phyloP scores from a whole-genome alignment of 2,888 invertebrate species.

The Ornithoptera alexandrae region DNA sequence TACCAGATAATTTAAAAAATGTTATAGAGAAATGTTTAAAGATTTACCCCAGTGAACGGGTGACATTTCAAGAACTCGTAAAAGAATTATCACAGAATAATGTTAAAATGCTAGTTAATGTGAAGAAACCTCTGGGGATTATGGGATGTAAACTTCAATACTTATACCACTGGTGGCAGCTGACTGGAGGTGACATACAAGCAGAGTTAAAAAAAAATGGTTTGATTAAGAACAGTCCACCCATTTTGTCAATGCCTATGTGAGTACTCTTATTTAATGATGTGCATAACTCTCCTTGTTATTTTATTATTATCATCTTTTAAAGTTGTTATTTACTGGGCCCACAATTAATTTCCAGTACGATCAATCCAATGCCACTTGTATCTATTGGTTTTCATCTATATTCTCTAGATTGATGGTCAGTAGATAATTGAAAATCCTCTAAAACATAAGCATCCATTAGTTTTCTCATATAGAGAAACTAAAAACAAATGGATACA shows the following conservation, averaged over 20 bases:
- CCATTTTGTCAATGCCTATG: slow-evolving; percentile 89
- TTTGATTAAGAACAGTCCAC: slow-evolving; percentile 91
- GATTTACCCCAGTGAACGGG: slow-evolving; percentile 80
- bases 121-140: slow-evolving; percentile 66
- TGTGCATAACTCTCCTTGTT: not conserved
- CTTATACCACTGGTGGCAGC: slow-evolving; percentile 96
- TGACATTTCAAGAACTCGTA: slow-evolving; percentile 81
- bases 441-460: no score
- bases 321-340: no score
- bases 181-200: slow-evolving; percentile 97
- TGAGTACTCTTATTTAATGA: slow-evolving; percentile 52
- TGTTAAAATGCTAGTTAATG: slow-evolving; percentile 66
- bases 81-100: slow-evolving; percentile 56
- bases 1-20: slow-evolving; percentile 80
- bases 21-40: slow-evolving; percentile 86
- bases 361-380: no score
- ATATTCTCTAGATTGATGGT: not conserved
- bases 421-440: no score
- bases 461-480: not conserved
- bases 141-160: slow-evolving; percentile 85
- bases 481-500: not conserved
- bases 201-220: slow-evolving; percentile 94
- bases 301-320: no score
- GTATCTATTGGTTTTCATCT: no score
- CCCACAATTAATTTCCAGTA: no score